A percentile compares a stretch with the other conserved stretches of the same genome.
These are phyloP conservation scores for Apus apus DNA, from an alignment of 2,113 vertebrate species.

Conservation along the genomic window DNA sequence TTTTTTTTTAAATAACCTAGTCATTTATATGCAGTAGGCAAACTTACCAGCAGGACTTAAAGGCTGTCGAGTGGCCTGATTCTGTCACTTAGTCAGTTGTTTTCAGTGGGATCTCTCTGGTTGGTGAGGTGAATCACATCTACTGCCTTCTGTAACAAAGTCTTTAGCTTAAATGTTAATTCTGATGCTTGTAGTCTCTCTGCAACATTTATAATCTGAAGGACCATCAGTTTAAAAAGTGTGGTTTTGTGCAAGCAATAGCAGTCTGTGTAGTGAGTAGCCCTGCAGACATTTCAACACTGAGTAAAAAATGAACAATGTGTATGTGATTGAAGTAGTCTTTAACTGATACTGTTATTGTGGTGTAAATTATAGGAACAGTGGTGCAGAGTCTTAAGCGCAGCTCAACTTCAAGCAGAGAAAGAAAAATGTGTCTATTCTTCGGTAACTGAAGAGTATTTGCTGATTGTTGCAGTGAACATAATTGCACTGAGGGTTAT, in stretches of 20 bases:
- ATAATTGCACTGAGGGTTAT: not conserved
- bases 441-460: not conserved
- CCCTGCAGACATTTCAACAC: not conserved
- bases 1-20: rapidly evolving
- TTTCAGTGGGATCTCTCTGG: not conserved
- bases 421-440: not conserved
- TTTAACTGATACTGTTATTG: not conserved
- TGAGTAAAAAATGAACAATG: not conserved
- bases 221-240: not conserved
- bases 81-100: not conserved
- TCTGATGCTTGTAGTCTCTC: not conserved
- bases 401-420: not conserved
- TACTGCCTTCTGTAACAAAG: not conserved
- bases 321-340: not conserved
- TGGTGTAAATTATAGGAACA: not conserved
- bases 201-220: not conserved
- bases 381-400: not conserved
- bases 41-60: not conserved
- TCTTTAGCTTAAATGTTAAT: not conserved
- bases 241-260: not conserved
- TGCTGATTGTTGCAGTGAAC: not conserved
- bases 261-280: not conserved
- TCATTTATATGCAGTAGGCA: not conserved
- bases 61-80: not conserved
- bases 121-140: not conserved